Evolutionary conservation across 2,113 vertebrate genomes (phyloP).

Genomic region (Chaenogobius annularis): DNA sequence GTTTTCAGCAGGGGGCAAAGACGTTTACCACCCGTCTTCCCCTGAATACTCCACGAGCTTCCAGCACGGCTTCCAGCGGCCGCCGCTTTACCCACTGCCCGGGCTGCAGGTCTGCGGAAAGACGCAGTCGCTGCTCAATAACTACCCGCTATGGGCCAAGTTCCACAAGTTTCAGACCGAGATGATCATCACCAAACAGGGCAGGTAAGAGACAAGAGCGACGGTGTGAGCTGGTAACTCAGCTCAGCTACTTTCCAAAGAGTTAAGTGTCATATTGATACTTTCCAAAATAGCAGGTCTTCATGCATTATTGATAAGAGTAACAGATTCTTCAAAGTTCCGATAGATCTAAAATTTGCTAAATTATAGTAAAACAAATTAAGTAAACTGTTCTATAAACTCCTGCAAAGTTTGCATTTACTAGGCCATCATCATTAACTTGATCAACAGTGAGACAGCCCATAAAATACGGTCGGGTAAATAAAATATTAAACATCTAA

Average conservation of each 20-base stretch:
- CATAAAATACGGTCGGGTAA: too few species aligned
- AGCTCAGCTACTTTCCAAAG: neutral
- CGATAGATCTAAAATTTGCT: neutral
- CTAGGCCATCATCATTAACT: neutral
- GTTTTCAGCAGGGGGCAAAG: slow-evolving; percentile 64
- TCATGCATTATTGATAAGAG: neutral
- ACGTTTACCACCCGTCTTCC: slow-evolving; percentile 65
- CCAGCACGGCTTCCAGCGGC: slow-evolving; percentile 75
- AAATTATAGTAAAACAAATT: neutral
- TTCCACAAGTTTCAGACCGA: slow-evolving; percentile 97
- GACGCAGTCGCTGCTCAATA: slow-evolving; percentile 88
- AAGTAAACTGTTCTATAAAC: neutral
- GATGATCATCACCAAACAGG: slow-evolving; percentile 99
- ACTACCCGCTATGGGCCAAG: slow-evolving; percentile 94
- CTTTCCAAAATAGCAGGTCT: neutral
- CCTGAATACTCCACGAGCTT: slow-evolving; percentile 74
- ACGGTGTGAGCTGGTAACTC: neutral
- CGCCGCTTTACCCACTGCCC: slow-evolving; percentile 78
- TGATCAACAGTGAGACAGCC: neutral
- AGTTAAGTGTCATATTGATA: neutral
- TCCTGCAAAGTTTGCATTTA: too few species aligned
- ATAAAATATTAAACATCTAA: too few species aligned
- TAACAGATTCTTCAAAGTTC: neutral
- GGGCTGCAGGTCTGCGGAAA: slow-evolving; percentile 89
- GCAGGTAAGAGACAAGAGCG: slow-evolving; percentile 82